phyloP scores from a whole-genome alignment of 1,140 invertebrate species.

The Drosophila willistoni region DNA sequence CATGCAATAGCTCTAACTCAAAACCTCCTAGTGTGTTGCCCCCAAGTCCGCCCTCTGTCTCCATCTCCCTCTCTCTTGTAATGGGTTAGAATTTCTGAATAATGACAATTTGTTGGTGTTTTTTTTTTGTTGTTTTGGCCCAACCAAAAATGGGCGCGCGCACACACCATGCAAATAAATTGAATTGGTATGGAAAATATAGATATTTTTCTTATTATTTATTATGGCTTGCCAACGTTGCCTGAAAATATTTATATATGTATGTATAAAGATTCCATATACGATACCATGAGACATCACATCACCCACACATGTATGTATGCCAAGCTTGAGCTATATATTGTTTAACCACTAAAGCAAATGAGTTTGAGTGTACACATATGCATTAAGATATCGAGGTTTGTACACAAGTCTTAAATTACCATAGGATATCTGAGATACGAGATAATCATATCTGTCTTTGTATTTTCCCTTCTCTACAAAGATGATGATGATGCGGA shows the following conservation, averaged over 20 bases:
- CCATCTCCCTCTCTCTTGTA: constrained; percentile 4
- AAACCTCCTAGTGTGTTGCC: background rate
- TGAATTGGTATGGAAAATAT: constrained; percentile 46
- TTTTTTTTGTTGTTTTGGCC: constrained; percentile 25
- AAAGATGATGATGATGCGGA: background rate
- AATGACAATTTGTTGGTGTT: constrained; percentile 15
- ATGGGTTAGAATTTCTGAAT: constrained; percentile 42
- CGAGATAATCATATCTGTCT: constrained; percentile 28
- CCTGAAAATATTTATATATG: constrained; percentile 53
- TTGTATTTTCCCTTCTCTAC: background rate
- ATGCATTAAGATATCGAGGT: constrained; percentile 42
- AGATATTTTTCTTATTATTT: constrained; percentile 51
- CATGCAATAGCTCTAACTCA: background rate
- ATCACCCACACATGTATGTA: constrained; percentile 53
- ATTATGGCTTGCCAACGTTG: constrained; percentile 64
- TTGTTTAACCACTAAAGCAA: constrained; percentile 20
- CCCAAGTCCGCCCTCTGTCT: background rate
- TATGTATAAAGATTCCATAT: constrained; percentile 61
- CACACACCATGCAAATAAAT: constrained; percentile 46
- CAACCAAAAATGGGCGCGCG: constrained; percentile 33
- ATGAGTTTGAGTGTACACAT: constrained; percentile 23
- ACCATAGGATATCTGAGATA: constrained; percentile 33
- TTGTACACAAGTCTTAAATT: constrained; percentile 22
- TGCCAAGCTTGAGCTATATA: constrained; percentile 22
- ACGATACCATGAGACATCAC: constrained; percentile 43